Evolutionary conservation across 2,797 vertebrate genomes (phyloP), one percentile per base, ranked within the genome.

Genomic region (Dermochelys coriacea): DNA sequence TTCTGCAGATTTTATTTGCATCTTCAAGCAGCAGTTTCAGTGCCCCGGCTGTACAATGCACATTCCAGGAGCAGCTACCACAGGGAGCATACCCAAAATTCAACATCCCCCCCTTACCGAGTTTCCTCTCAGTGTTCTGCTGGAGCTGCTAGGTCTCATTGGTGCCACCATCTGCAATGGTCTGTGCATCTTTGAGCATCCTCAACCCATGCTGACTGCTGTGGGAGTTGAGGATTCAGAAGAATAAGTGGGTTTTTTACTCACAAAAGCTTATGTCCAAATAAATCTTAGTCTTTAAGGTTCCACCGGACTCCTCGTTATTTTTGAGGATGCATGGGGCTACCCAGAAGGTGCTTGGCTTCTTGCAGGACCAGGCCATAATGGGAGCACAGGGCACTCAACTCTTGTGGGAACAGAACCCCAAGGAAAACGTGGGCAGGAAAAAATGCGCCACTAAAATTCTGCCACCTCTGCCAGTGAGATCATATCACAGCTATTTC

Each of bases 71-170:
- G 50, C 78, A 96, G 91, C 34, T 12, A 86, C 85, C 51, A 37
- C 54, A 95, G 45, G 0, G 0, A 86, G 21, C 50, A 86, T 68
- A 50, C 51, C 74, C 85, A 88, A 93, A 87, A 89, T 47, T 50
- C 59, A 59, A 31, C 80, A 5, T 37, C 78, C 0, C 0, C 0
- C 86, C 12, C 45, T 23, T 23, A n/a, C n/a, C 16, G 18, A 68
- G 34, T 37, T 68, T 16, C 31, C 71, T 91, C 91, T 90, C 93
- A 84, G 89, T 52, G 12, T 3, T 84, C 74, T 59, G 3, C 34
- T 79, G 47, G 37, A 71, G 31, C 45, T 91, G 45, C 52, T 82
- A 91, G 68, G 37, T 15, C 37, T 23, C 50, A n/a, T 21, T 57
- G 79, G 2, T 8, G 37, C 27, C 74, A 86, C 21, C 3, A 41